These are phyloP conservation scores for Hypselothyrea guttata DNA, from an alignment of 2,888 invertebrate species.

Conservation along the genomic window DNA sequence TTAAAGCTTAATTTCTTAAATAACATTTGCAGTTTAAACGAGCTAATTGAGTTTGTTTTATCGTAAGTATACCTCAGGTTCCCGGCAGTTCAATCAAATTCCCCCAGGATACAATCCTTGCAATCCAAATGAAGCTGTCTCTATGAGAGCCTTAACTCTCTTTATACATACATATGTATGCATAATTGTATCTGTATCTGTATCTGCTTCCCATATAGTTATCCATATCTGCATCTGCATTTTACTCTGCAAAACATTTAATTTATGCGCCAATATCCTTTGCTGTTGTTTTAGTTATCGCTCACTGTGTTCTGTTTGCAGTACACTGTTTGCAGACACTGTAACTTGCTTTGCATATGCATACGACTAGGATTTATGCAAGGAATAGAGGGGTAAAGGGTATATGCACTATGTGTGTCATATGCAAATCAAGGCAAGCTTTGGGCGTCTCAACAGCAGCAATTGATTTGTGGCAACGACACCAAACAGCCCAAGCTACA, in stretches of 20 bases:
- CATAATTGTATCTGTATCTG: slow-evolving; percentile 2
- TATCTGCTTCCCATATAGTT: slow-evolving; percentile 29
- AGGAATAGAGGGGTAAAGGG: neutral
- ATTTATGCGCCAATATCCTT: slow-evolving; percentile 18
- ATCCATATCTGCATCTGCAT: slow-evolving; percentile 29
- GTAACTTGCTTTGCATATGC: slow-evolving; percentile 15
- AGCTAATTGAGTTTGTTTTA: slow-evolving; percentile 62
- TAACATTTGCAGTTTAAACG: slow-evolving; percentile 65
- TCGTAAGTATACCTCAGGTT: too few relatives aligned
- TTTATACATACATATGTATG: neutral
- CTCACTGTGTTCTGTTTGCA: neutral
- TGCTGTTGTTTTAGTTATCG: slow-evolving; percentile 2
- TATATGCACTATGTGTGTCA: slow-evolving; percentile 48
- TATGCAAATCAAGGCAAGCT: slow-evolving; percentile 43
- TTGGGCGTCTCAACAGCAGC: neutral
- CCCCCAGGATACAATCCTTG: too few relatives aligned
- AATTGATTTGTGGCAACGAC: neutral
- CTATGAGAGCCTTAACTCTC: neutral
- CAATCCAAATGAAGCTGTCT: too few relatives aligned
- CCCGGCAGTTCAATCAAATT: too few relatives aligned
- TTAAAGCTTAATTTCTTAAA: slow-evolving; percentile 72
- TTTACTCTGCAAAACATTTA: slow-evolving; percentile 4
- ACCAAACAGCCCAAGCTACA: neutral
- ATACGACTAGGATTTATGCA: slow-evolving; percentile 22
- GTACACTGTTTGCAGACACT: slow-evolving; percentile 16